These are phyloP conservation scores for Imbricaverruca yamaguchii DNA, from an alignment of 2,888 invertebrate species.

Conservation along the genomic window DNA sequence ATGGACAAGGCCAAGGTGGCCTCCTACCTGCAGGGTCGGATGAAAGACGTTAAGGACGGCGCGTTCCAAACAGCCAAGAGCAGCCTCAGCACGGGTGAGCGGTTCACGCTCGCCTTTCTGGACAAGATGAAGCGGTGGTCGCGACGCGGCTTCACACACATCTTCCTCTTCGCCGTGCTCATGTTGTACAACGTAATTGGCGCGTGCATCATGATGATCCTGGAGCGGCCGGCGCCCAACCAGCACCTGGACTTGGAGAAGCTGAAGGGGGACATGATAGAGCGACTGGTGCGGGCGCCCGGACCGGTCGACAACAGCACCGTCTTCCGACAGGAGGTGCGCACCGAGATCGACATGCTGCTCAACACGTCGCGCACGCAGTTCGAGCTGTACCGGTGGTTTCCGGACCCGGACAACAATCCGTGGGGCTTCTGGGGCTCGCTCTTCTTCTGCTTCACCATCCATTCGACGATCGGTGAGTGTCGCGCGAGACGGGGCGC, in stretches of 20 bases:
- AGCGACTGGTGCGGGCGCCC: slow-evolving; percentile 45
- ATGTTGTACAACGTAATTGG: slow-evolving; percentile 71
- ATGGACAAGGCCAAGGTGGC: slow-evolving; percentile 32
- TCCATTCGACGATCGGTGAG: slow-evolving; percentile 83
- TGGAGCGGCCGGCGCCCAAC: slow-evolving; percentile 56
- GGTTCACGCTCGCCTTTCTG: slow-evolving; percentile 69
- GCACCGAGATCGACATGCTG: background rate
- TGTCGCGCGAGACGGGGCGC: too few relatives aligned
- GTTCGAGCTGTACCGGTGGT: slow-evolving; percentile 42
- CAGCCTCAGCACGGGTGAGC: slow-evolving; percentile 75
- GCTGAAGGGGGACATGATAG: slow-evolving; percentile 49
- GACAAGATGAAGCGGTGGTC: slow-evolving; percentile 61
- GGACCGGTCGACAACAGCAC: background rate
- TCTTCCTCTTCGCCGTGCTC: slow-evolving; percentile 70
- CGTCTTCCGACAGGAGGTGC: slow-evolving; percentile 19
- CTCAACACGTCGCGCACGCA: slow-evolving; percentile 26
- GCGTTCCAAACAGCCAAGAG: slow-evolving; percentile 51
- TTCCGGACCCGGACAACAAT: slow-evolving; percentile 42
- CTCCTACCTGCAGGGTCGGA: slow-evolving; percentile 26
- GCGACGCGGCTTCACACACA: slow-evolving; percentile 79
- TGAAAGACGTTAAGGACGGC: slow-evolving; percentile 29
- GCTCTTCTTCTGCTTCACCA: slow-evolving; percentile 77
- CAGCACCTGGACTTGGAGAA: slow-evolving; percentile 35
- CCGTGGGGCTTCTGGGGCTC: slow-evolving; percentile 80
- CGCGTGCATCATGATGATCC: slow-evolving; percentile 64